Evolutionary conservation across 2,888 invertebrate genomes (phyloP).

Genomic region (Xestia c-nigrum): DNA sequence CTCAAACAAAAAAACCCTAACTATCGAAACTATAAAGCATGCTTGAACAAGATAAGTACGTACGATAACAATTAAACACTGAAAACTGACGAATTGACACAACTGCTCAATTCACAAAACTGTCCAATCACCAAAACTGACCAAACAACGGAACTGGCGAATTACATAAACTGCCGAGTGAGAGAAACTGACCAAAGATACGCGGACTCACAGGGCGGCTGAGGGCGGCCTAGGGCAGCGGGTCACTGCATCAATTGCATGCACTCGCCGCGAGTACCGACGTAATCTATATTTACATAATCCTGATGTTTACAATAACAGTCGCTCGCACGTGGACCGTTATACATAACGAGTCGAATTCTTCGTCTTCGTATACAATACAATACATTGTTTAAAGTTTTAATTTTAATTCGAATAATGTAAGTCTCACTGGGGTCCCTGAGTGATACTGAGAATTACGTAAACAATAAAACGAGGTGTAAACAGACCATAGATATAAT

Average conservation of each 20-base stretch:
- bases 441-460: not conserved
- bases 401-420: no score
- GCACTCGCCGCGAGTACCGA: constrained; percentile 5
- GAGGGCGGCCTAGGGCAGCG: not conserved
- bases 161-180: not conserved
- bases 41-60: not conserved
- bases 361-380: not conserved
- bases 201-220: not conserved
- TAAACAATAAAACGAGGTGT: not conserved
- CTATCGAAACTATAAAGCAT: not conserved
- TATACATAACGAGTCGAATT: not conserved
- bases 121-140: not conserved
- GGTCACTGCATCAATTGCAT: constrained; percentile 20
- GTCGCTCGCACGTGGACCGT: constrained; percentile 34
- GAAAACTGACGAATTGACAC: not conserved
- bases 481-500: not conserved
- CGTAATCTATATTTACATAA: constrained; percentile 50
- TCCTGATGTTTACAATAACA: constrained; percentile 41
- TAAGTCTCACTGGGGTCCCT: not conserved
- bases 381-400: no score
- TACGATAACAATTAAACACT: not conserved
- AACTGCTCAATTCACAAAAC: not conserved
- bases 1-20: not conserved
- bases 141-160: not conserved
- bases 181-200: not conserved